Base-by-base conservation (phyloP, 1,140 invertebrate genomes). In the Mactra quadrangularis region DNA sequence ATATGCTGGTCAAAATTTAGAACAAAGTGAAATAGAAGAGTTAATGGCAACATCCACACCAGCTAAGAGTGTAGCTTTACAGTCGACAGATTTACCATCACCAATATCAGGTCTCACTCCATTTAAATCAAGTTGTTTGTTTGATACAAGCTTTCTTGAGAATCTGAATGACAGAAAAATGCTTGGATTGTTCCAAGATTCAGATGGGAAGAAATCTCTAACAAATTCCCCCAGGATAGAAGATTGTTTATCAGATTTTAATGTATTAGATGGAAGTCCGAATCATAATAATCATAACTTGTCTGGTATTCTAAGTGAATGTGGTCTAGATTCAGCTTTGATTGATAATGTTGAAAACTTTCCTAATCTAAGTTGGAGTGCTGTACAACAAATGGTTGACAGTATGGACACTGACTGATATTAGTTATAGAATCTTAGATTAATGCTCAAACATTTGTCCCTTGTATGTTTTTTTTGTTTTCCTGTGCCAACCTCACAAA, bases 81-180 rank as follows among this genome's bases (percentile, higher is more conserved):
- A 75, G 9, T 22, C 71, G 1, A 35, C 62, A 15, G 59, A 81
- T 19, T 68, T 84, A 1, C 74, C 79, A 6, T 86, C 85, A 3
- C 85, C 85, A 0, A 86, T 86, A 17, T 22, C 50, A 3, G 82
- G 81, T 52, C 25, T 84, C 22, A 86, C 85, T 0, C 85, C 85
- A 41, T 31, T 81, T 19, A 68, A 55, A 53, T 17, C 25, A 17
- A 57, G 62, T 64, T 57, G 33, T 15, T 47, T 84, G 35, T 86
- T 81, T 57, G 82, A 86, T 64, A 82, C 71, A 3, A 86, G 85
- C 53, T 86, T 86, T 68, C 62, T 86, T 35, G 85, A 86, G 35
- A 71, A 55, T 47, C 29, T 86, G 17, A 68, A 50, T n/a, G 84
- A 85, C 25, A 81, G 74, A 45, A 82, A 68, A 66, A 47, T 35